Evolutionary conservation across 2,113 vertebrate genomes (phyloP), one percentile per base, ranked within the genome.

Genomic region (Pedionomus torquatus): DNA sequence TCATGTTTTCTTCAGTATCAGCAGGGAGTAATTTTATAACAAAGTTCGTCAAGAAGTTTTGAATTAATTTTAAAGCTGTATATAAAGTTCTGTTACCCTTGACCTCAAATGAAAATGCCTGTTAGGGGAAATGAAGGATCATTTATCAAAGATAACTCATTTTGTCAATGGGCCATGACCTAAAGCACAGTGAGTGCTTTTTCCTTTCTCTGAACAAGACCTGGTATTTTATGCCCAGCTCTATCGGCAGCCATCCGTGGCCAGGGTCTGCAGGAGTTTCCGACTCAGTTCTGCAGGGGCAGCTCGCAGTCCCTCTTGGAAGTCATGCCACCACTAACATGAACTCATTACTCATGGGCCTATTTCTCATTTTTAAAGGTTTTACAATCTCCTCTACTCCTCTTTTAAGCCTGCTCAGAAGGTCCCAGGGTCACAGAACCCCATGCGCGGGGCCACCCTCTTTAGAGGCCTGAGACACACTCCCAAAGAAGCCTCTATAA

Each of bases 381-480:
- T 95, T 77, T 49, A 35, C 35, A 57, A 0, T 11, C 24, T 68
- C 35, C 77, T 58, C 44, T 37, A 24, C 49, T 30, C 15, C 9
- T 28, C 35, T 69, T 64, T 69, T 18, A 54, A 63, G 25, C 20
- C 28, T 33, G 37, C 37, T 49, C 19, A 23, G 49, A 60, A 26
- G 10, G 13, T 31, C 24, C 10, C 28, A 41, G n/a, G 17, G 16
- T 30, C 23, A 33, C 51, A n/a, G n/a, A 54, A 7, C 8, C 43
- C 26, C 28, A 8, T 1, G 13, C 10, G 35, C 5, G 3, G 20
- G 20, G 31, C 14, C 9, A 2, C 9, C 23, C 5, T 49, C 19
- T 16, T 65, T 41, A 30, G 11, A 52, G 31, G 35, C 33, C 30
- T 49, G 49, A 48, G 33, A 3, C 10, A 76, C 19, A 11, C 4